Base-by-base conservation (phyloP, 2,888 invertebrate species). In the Germaria angustata region DNA sequence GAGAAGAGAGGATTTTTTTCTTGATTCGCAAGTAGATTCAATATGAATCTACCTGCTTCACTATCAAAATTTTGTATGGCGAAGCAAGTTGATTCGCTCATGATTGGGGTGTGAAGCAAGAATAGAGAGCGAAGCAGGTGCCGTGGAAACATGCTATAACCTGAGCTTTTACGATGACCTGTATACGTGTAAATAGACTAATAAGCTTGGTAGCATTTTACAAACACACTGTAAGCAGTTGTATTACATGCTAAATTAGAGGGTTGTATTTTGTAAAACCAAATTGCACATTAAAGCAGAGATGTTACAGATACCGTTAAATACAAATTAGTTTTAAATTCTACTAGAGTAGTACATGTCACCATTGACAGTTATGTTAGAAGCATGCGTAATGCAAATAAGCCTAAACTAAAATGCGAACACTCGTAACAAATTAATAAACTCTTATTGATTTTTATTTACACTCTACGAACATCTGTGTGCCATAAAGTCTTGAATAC, bases 401-500 rank as follows among this genome's bases (percentile, higher is more conserved):
- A 65, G 20, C 41, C 57, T 24, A 15, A 53, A 32, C 7, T 24
- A 36, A 51, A 20, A 57, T 59, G 13, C 24, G 39, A 41, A 41
- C 2, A 15, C 41, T 72, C 34, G 22, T 79, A 66, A 59, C 11
- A 53, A 76, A 46, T n/a, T 66, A 63, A 61, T 68, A 73, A 57
- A 63, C 61, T 63, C 44, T 65, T 82, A 79, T 82, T 79, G 78
- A 82, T 82, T 78, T 75, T 65, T 49, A 53, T 55, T 55, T 65
- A 59, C 59, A 68, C 66, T 79, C 66, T 57, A 34, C 44, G 66
- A 81, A 78, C 77, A 77, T 78, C 46, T 81, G 73, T 77, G 61
- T 65, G 63, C 17, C 49, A 53, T 44, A 39, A 77, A 77, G n/a
- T 53, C 68, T 69, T 61, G 44, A 46, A 53, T 71, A 53, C 46